A percentile compares a stretch with the other conserved stretches of the same genome.
phyloP scores from a whole-genome alignment of 2,797 vertebrate genomes.

The Pagetopsis macropterus region DNA sequence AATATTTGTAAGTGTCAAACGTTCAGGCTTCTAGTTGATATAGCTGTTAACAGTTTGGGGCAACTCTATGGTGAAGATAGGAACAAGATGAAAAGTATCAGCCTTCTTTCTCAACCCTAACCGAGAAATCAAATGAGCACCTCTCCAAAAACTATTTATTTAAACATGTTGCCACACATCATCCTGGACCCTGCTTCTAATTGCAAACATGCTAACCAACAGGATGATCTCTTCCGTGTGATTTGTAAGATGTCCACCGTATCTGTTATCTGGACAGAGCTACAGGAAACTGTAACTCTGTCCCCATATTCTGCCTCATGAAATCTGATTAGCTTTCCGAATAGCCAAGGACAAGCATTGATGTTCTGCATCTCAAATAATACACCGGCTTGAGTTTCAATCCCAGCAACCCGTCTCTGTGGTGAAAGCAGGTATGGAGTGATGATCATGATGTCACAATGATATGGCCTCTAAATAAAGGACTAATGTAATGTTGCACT shows the following conservation, averaged over 20 bases:
- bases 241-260: constrained; percentile 21
- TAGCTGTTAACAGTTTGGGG: neutral
- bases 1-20: too few species aligned
- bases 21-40: neutral
- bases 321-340: constrained; percentile 67
- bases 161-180: neutral
- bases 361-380: constrained; percentile 63
- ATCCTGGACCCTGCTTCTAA: neutral
- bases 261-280: constrained; percentile 35
- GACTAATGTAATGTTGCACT: constrained; percentile 74
- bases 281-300: constrained; percentile 54
- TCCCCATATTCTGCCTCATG: constrained; percentile 44
- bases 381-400: constrained; percentile 66
- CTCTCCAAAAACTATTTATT: neutral
- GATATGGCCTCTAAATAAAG: constrained; percentile 74
- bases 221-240: neutral
- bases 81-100: neutral
- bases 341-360: constrained; percentile 52
- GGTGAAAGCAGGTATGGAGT: constrained; percentile 70
- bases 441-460: constrained; percentile 73
- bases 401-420: constrained; percentile 44
- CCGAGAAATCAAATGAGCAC: neutral
- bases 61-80: neutral
- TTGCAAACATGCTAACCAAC: constrained; percentile 16
- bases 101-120: neutral